Percentiles rank a stretch among this genome's conserved stretches.
These are phyloP conservation scores for Chondrosia reniformis DNA, from an alignment of 37 sponge, comb jelly and placozoan genomes.

Conservation along the genomic window DNA sequence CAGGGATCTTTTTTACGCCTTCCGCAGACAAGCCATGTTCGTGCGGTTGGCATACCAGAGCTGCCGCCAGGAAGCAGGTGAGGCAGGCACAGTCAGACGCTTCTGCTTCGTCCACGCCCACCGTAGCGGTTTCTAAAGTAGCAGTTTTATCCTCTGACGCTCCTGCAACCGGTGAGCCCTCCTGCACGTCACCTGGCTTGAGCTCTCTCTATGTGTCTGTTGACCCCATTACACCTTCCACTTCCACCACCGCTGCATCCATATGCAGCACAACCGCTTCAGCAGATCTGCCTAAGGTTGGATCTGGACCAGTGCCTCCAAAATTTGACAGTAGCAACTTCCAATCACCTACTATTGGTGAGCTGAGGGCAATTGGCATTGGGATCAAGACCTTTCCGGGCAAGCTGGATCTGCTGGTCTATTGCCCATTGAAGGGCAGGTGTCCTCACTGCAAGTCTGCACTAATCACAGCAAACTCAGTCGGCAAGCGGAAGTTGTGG, in stretches of 20 bases:
- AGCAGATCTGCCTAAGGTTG: background rate
- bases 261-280: background rate
- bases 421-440: conserved; percentile 15
- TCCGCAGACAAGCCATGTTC: conserved; percentile 22
- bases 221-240: background rate
- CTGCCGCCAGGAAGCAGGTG: conserved; percentile 32
- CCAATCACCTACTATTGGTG: conserved; percentile 4
- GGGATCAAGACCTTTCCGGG: background rate
- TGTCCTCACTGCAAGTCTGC: conserved; percentile 41
- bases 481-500: conserved; percentile 29
- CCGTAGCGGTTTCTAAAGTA: background rate
- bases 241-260: background rate
- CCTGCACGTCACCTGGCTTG: background rate
- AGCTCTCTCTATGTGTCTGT: background rate
- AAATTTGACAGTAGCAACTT: background rate
- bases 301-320: conserved; percentile 12
- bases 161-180: background rate
- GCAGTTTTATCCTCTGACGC: background rate
- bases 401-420: background rate
- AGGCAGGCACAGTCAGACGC: conserved; percentile 31
- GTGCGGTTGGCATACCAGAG: conserved; percentile 47
- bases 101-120: conserved; percentile 1
- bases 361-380: background rate
- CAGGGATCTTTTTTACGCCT: conserved; percentile 23
- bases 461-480: conserved; percentile 35